Evolutionary conservation across 2,113 vertebrate species (phyloP), one percentile per base, ranked within the genome.

Genomic region (Lates calcarifer): DNA sequence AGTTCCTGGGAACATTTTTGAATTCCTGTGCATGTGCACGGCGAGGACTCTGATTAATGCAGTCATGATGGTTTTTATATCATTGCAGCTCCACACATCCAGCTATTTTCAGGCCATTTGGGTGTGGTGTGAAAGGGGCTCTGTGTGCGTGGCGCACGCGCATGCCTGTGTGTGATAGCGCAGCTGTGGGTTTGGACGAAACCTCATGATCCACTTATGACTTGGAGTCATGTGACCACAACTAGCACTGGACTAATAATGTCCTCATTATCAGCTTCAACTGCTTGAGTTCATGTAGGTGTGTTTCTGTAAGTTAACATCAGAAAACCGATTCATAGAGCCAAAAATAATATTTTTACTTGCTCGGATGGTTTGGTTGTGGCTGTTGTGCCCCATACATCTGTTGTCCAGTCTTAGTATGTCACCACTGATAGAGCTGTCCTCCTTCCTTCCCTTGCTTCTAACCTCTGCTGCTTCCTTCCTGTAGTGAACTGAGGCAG

Each of bases 151-250:
- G 7, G 22, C 64, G n/a, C 24, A 20, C 56, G 49, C 74, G 35
- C 60, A 58, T 31, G n/a, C 1, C 0, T 60, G 61, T 35, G 35
- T 74, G 45, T 28, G 11, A 4, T 6, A 61, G 60, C 58, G 29
- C 55, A 77, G 64, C 64, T 86, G 74, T 67, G 83, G 26, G 35
- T 84, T 87, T 64, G 14, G 26, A 77, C n/a, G 41, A 75, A 81
- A 55, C 68, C 90, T 77, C 86, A 81, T 93, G 91, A 92, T 89
- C 60, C 68, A 88, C 84, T 86, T 86, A 88, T 92, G 91, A 93
- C 87, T 63, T 33, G 24, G 29, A 37, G 43, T 85, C 88, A 91
- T 83, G 87, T 90, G 90, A 91, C 64, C 9, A 62, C 28, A 64
- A 51, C 65, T 64, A 75, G 29, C 26, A 67, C 28, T 60, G 6